Conservation (phyloP, 2,797 vertebrate species). For the Amphiprion clarkii region DNA sequence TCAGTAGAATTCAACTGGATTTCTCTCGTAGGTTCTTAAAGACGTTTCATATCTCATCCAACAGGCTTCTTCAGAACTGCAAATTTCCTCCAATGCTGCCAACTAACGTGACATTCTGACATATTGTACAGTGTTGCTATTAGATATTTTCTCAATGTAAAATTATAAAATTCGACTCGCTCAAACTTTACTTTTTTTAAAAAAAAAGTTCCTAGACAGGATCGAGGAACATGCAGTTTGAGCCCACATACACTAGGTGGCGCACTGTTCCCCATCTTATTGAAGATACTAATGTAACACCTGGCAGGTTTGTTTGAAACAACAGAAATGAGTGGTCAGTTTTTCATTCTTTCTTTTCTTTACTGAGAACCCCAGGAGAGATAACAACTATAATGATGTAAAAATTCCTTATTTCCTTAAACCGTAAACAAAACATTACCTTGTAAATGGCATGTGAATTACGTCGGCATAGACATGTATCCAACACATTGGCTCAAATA, state of each 20-base stretch:
- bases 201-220: too few relatives aligned
- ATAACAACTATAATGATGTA: conserved; percentile 60
- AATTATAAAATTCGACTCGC: too few relatives aligned
- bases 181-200: too few relatives aligned
- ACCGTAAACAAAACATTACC: conserved; percentile 69
- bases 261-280: neutral
- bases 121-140: neutral
- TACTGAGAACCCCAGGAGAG: conserved; percentile 70
- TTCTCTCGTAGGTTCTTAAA: too few relatives aligned
- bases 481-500: conserved; percentile 58
- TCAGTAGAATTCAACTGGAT: too few relatives aligned
- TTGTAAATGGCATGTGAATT: conserved; percentile 59
- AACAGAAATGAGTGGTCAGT: conserved; percentile 41
- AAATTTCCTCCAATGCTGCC: too few relatives aligned
- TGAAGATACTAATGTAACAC: neutral
- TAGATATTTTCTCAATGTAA: too few relatives aligned
- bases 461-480: conserved; percentile 49
- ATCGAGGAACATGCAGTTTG: neutral
- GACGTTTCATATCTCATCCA: too few relatives aligned
- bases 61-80: neutral
- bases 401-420: conserved; percentile 52
- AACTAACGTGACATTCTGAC: neutral
- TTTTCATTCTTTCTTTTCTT: conserved; percentile 54
- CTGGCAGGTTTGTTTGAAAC: conserved; percentile 24
- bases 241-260: too few relatives aligned